Base-by-base conservation (phyloP, 2,113 vertebrate genomes). In the Puntigrus tetrazona region DNA sequence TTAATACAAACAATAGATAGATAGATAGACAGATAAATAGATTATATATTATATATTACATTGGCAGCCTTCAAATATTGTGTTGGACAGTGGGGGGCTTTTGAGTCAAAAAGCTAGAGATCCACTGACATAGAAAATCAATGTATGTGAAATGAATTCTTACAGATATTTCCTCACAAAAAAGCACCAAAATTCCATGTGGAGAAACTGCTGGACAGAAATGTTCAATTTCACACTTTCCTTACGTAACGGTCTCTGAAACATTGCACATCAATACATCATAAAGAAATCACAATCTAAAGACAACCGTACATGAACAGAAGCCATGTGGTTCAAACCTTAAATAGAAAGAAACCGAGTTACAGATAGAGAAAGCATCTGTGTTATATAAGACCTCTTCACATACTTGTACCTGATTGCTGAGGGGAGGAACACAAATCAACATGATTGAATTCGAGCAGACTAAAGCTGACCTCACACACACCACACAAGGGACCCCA, bases 351-450 rank as follows among this genome's bases (percentile, higher is more conserved):
- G 31, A 57, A 85, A 29, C 18, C 1, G 18, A 69, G 4, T 38
- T 70, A 11, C 67, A 43, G 18, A 31, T 69, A 72, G 38, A 85
- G 69, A 73, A n/a, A 59, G 20, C 27, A 8, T 6, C 43, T 34
- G 47, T 61, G 52, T 72, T 78, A 43, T 22, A 47, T 73, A 86
- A 73, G 81, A 78, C 63, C 67, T 78, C 47, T 78, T 83, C 41
- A 73, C 75, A 83, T 83, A 75, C 29, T 31, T 22, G 50, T 69
- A 78, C 63, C 83, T 84, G 74, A 84, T 55, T 79, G 63, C 63
- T 78, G 25, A 83, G 75, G 45, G 13, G 25, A 29, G 80, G 69
- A 83, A 77, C 34, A 31, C 63, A 83, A 77, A 47, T 72, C 63
- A 72, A 78, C 83, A 84, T 77, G 47, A 38, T 70, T 84, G 75